phyloP scores from a whole-genome alignment of 2,888 invertebrate species.

The Acrobasis suavella region DNA sequence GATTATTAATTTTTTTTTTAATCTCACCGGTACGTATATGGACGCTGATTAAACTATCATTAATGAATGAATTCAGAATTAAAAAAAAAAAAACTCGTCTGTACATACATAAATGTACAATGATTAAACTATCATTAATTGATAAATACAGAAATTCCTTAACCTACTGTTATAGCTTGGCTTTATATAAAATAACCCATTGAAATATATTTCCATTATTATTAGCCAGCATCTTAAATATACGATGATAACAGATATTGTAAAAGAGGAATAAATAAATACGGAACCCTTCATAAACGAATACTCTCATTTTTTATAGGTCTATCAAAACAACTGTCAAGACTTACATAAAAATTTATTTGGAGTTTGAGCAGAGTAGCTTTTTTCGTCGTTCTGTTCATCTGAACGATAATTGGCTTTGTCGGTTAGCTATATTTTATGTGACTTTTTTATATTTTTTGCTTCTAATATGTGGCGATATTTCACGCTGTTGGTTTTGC shows the following conservation, averaged over 20 bases:
- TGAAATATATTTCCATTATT: not conserved
- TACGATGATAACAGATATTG: conserved; percentile 11
- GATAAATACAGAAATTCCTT: no score
- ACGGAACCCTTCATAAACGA: conserved; percentile 8
- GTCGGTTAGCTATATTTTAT: conserved; percentile 22
- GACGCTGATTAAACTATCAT: no score
- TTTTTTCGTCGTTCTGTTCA: conserved; percentile 24
- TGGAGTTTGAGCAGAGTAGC: conserved; percentile 24
- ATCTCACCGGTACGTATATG: no score
- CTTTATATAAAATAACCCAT: not conserved
- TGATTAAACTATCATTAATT: no score
- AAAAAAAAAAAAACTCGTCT: no score
- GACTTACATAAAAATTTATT: conserved; percentile 25
- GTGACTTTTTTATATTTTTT: not conserved
- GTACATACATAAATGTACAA: no score
- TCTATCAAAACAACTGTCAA: conserved; percentile 23
- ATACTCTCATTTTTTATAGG: conserved; percentile 10
- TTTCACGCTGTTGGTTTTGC: not conserved
- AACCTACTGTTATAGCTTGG: not conserved
- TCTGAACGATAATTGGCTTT: conserved; percentile 25
- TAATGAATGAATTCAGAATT: no score
- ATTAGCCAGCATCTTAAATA: not conserved
- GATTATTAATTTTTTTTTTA: no score
- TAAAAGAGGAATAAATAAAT: conserved; percentile 10
- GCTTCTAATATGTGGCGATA: not conserved